Evolutionary conservation across 92 coral and sea anemone species (phyloP).

Genomic region (Zoanthus gigantus): DNA sequence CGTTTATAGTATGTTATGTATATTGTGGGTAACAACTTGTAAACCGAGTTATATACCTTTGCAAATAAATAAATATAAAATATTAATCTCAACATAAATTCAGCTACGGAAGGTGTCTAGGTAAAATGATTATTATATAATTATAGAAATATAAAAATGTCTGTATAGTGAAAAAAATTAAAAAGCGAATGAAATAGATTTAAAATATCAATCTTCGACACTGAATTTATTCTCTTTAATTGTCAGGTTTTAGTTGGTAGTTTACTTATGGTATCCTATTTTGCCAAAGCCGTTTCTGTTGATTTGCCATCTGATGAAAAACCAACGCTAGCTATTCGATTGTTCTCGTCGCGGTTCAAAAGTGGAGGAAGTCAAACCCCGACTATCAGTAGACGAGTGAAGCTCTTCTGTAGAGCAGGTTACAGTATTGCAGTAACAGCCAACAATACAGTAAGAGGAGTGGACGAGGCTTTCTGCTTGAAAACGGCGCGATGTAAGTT

Average conservation of each 20-base stretch:
- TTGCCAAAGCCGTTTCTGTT: not conserved
- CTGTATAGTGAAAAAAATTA: too few species aligned
- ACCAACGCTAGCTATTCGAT: not conserved
- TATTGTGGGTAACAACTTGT: too few species aligned
- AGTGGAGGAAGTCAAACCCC: conserved; percentile 48
- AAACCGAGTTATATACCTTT: too few species aligned
- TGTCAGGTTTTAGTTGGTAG: conserved; percentile 9
- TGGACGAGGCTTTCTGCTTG: conserved; percentile 54
- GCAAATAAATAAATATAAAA: too few species aligned
- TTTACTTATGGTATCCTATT: not conserved
- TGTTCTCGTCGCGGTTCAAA: not conserved
- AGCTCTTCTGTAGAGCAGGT: conserved; percentile 70
- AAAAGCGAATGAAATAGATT: too few species aligned
- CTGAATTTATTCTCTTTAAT: not conserved
- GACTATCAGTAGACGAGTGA: conserved; percentile 60
- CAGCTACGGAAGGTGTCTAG: too few species aligned
- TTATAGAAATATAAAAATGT: too few species aligned
- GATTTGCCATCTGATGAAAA: not conserved
- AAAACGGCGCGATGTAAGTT: conserved; percentile 70
- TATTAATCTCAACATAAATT: too few species aligned
- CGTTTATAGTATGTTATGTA: too few species aligned
- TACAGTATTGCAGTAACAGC: conserved; percentile 63
- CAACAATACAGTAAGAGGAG: conserved; percentile 65
- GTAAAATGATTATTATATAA: too few species aligned
- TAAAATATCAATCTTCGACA: too few species aligned